Base-by-base conservation (phyloP, 2,888 invertebrate species). In the Rutpela maculata region DNA sequence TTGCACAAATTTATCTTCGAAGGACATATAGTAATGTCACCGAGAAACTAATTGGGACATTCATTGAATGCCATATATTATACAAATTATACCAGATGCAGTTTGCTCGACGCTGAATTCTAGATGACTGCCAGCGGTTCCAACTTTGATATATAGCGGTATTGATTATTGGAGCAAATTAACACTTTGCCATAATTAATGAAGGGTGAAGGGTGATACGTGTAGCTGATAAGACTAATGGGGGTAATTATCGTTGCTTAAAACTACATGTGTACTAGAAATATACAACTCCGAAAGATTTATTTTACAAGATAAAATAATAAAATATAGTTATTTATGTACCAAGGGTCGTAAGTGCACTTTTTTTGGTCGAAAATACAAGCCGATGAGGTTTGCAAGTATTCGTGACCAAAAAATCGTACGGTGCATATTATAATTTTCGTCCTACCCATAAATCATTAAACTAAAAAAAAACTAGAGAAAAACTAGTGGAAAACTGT, bases 101-200 rank as follows among this genome's bases (percentile, higher is more conserved):
- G 57, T 70, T 60, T 22, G 43, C 70, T 59, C n/a, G 19, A 1
- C 62, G 43, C 60, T 18, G 43, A 19, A 17, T 19, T n/a, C 59
- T 65, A 63, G 71, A 71, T 71, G 71, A 76, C 76, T 65, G 76
- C 65, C 66, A 35, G 31, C 66, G 11, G 43, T 72, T 71, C 35
- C 76, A 56, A 67, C 67, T 72, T 56, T 76, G 76, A 76, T 72
- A 72, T 59, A 76, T 66, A 10, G 71, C 76, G 71, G 31, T 76
- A 76, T 76, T 76, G 76, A 76, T 72, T 76, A 76, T 76, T 60
- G 70, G 71, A 38, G 70, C 59, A 69, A 77, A 70, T 77, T 77
- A 74, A 65, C 74, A 77, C 70, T 77, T 84, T 82, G 80, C 77
- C 76, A 78, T 77, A 65, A 67, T 66, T 63, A 35, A 57, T 65